Evolutionary conservation across 2,797 vertebrate species (phyloP), one percentile per base, ranked within the genome.

Genomic region (Chiloscyllium punctatum): DNA sequence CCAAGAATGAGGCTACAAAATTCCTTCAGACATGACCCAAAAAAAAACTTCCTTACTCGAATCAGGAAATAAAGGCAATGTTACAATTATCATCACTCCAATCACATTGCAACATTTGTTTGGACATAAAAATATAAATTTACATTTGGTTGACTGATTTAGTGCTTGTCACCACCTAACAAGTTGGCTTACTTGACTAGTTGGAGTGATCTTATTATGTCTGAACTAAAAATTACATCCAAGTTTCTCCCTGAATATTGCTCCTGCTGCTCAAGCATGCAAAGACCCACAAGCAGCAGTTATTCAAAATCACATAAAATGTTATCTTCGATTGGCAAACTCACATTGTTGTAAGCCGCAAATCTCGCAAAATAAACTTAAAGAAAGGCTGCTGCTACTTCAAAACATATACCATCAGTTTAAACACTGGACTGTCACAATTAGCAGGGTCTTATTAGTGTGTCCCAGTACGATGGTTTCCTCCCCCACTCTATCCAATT

Each of bases 401-500:
- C 94, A 48, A 94, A 94, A 53, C 16, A 23, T 69, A 48, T 48
- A 48, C 42, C n/a, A 53, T 77, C 13, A 95, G 88, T 91, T 91
- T n/a, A n/a, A 62, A 8, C 27, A 53, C 48, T 95, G 30, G 53
- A 72, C 37, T 30, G 18, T 53, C 71, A 62, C 57, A 27, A 18
- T 30, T 33, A 74, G 69, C 27, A 94, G 69, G 94, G 42, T 53
- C 16, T 42, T 72, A 48, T 72, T 77, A 7, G 48, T 95, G 88
- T 66, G 71, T 48, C 72, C 92, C 7, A 94, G 23, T 94, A 94
- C 6, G 27, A 51, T 33, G n/a, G 62, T 37, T 92, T 92, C 90
- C 90, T 92, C 90, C 90, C 94, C 42, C 57, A 51, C 69, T n/a
- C 71, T 94, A 77, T 48, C 94, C 71, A 53, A 57, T 95, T 51